Evolutionary conservation across 2,888 invertebrate genomes (phyloP), one percentile per base, ranked within the genome.

Genomic region (Melieria omissa): DNA sequence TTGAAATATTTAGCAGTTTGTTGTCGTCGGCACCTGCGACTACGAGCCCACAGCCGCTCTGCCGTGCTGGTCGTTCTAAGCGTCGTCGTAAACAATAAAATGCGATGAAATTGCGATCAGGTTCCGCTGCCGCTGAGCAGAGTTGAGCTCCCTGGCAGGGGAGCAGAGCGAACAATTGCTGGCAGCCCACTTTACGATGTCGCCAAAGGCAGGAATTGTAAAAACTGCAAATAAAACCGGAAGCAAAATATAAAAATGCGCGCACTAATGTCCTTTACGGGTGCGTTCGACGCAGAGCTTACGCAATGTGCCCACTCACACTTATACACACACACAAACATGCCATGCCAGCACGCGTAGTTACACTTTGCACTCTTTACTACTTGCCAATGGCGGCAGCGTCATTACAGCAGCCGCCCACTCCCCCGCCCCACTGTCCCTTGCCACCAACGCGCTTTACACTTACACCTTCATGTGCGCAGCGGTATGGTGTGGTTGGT

Each of bases 251-350:
- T 29, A 29, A 29, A 29, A 29, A 29, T 29, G 29, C 29, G 29
- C 46, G 64, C 73, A 73, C 75, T 74, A 73, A 75, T 73, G 75
- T 72, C 75, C 72, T 73, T 77, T 73, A 75, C 64, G 70, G 65
- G 16, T 57, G 14, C 71, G 64, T 67, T 70, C 52, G 71, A 72
- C 68, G 72, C 72, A 72, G 74, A 29, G 29, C 16, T 46, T 45
- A 5, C 29, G 10, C 60, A 7, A 41, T 41, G 10, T 29, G 12
- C 41, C 29, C 42, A 29, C 9, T 41, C 29, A 41, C n/a, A 29
- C 42, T 4, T 7, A 41, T 7, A 41, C 10, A 60, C 42, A 52
- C 42, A 41, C 42, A 8, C 42, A 60, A 7, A 42, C 41, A 5
- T 1, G 42, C 8, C 29, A 60, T 12, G 42, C 60, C 29, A 58